Conservation (phyloP, 2,113 vertebrate genomes). For the Anolis carolinensis region DNA sequence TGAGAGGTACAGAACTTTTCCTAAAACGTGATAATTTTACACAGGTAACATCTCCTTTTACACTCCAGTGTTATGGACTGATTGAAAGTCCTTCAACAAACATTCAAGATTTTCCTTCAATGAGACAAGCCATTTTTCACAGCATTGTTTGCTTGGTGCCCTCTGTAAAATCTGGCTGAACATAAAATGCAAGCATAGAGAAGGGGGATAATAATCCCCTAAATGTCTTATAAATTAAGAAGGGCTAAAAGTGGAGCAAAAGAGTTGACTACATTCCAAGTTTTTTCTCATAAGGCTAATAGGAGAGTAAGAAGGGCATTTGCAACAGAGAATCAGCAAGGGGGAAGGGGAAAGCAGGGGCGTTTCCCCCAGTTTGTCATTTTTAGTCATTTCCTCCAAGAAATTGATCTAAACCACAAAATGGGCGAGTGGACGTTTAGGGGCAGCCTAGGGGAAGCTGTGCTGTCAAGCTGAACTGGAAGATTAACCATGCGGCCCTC, state of each 20-base stretch:
- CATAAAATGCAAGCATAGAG: neutral
- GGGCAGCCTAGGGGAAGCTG: neutral
- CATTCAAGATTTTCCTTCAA: neutral
- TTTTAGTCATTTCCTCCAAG: neutral
- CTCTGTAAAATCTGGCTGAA: neutral
- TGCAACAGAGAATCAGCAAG: neutral
- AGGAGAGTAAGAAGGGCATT: neutral
- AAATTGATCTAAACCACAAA: neutral
- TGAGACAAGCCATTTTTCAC: neutral
- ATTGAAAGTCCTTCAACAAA: neutral
- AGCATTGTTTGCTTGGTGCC: neutral
- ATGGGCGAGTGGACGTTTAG: neutral
- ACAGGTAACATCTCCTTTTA: neutral
- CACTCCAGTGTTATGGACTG: neutral
- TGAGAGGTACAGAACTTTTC: neutral
- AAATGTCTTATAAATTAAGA: neutral
- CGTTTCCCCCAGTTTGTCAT: neutral
- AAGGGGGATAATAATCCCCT: neutral
- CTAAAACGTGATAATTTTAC: neutral
- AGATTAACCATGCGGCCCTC: neutral
- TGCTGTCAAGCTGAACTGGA: no score
- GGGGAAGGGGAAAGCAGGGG: neutral
- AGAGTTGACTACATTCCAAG: neutral
- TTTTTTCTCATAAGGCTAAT: neutral
- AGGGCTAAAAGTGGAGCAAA: neutral